A percentile compares a stretch with the other conserved stretches of the same genome.
These are phyloP conservation scores for Mantis religiosa DNA, from an alignment of 2,888 invertebrate species.

Conservation along the genomic window DNA sequence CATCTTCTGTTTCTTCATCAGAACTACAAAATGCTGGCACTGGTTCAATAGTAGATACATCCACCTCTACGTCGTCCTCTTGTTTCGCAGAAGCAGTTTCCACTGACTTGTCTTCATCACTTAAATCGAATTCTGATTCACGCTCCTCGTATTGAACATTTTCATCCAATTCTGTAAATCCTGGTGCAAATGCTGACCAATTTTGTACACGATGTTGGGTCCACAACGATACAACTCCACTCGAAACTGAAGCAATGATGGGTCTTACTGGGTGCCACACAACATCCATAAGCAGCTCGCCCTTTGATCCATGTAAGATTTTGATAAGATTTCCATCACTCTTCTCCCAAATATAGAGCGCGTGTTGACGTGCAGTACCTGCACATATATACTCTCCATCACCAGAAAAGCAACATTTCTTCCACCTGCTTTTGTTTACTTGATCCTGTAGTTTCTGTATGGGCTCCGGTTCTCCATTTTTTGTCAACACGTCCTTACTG, in stretches of 20 bases:
- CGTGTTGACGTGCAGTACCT: constrained; percentile 94
- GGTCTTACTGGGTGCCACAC: constrained; percentile 99
- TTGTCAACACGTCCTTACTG: constrained; percentile 83
- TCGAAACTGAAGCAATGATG: constrained; percentile 94
- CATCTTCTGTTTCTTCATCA: constrained; percentile 77
- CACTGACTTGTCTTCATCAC: too few relatives aligned
- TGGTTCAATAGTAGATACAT: constrained; percentile 85
- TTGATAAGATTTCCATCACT: constrained; percentile 96
- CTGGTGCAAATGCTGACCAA: constrained; percentile 99
- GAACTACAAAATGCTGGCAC: constrained; percentile 95
- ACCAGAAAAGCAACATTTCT: constrained; percentile 98
- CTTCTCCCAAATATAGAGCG: constrained; percentile 98
- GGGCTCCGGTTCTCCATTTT: constrained; percentile 92
- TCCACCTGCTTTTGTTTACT: constrained; percentile 98
- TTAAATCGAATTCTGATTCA: constrained; percentile 97
- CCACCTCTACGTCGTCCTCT: constrained; percentile 78
- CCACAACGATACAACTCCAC: constrained; percentile 96
- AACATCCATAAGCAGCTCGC: constrained; percentile 92
- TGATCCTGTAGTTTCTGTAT: constrained; percentile 97
- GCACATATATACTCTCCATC: constrained; percentile 99
- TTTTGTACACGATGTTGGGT: constrained; percentile 99
- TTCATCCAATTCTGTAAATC: constrained; percentile 98
- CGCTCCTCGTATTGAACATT: constrained; percentile 98
- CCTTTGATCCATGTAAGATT: constrained; percentile 97
- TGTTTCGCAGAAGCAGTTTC: constrained; percentile 72